phyloP scores from a whole-genome alignment of 2,113 vertebrate genomes.

The Alligator mississippiensis region DNA sequence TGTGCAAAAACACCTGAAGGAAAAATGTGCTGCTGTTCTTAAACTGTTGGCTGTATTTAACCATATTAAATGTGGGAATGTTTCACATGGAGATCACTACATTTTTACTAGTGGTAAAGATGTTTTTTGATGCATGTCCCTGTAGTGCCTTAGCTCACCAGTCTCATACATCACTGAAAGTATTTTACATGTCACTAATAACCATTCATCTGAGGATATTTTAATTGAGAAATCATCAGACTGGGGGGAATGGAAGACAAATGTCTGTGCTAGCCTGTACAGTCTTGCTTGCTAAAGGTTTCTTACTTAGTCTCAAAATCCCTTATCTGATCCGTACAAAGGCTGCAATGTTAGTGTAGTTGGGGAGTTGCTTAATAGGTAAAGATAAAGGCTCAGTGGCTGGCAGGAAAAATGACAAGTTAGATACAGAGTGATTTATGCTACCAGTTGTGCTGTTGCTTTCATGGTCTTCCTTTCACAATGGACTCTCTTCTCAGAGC shows the following conservation, averaged over 20 bases:
- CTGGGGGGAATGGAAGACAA: not conserved
- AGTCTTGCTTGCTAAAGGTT: not conserved
- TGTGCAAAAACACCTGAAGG: not conserved
- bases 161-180: not conserved
- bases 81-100: not conserved
- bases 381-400: not conserved
- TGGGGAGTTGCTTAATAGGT: conserved; percentile 44
- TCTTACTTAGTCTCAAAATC: conserved; percentile 16
- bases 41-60: not conserved
- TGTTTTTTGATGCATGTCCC: accelerated
- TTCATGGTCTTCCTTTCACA: not conserved
- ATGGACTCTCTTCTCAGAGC: not conserved
- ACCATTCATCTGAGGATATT: not conserved
- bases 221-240: not conserved
- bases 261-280: not conserved
- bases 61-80: not conserved
- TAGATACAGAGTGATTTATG: not conserved
- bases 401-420: not conserved
- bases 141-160: not conserved
- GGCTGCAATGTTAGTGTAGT: conserved; percentile 32
- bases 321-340: conserved; percentile 43
- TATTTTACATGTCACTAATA: not conserved
- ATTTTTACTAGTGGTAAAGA: not conserved
- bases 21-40: not conserved
- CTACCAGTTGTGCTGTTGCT: not conserved